Conservation (phyloP, 1,140 invertebrate genomes). For the Caenorhabditis brenneri region DNA sequence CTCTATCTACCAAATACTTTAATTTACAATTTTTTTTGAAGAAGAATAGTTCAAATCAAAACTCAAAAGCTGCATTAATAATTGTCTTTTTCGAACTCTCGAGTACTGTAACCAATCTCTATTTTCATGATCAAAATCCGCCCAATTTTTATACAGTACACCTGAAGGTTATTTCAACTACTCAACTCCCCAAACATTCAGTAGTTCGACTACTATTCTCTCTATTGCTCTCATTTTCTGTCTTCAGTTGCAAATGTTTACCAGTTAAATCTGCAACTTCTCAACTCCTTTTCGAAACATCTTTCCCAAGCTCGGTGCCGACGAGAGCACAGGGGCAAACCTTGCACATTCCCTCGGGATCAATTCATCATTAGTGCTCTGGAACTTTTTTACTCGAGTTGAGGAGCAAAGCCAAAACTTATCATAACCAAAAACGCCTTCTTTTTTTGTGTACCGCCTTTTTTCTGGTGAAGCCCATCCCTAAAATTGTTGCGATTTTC, state of each 20-base stretch:
- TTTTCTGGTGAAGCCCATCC: neutral
- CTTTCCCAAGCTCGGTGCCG: constrained; percentile 31
- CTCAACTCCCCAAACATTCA: no score
- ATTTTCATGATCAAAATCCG: no score
- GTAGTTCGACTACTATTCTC: no score
- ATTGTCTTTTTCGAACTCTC: no score
- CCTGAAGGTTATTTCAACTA: no score
- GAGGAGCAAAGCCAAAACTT: neutral
- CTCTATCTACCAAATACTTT: no score
- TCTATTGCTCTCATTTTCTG: no score
- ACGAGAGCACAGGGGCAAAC: neutral
- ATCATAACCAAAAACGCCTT: constrained; percentile 37
- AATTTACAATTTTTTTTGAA: no score
- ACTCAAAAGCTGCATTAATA: no score
- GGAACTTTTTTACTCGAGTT: constrained; percentile 43
- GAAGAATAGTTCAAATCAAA: no score
- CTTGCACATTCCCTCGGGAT: constrained; percentile 21
- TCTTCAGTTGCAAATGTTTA: constrained; percentile 24
- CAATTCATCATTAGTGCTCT: constrained; percentile 41
- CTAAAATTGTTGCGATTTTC: constrained; percentile 20
- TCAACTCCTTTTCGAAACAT: neutral
- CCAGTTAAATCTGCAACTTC: constrained; percentile 21
- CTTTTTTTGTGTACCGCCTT: neutral
- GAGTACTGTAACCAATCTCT: no score
- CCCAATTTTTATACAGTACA: no score